Percentiles rank a stretch among this genome's conserved stretches.
These are phyloP conservation scores for Melanophora roralis DNA, from an alignment of 2,888 invertebrate species.

Conservation along the genomic window DNA sequence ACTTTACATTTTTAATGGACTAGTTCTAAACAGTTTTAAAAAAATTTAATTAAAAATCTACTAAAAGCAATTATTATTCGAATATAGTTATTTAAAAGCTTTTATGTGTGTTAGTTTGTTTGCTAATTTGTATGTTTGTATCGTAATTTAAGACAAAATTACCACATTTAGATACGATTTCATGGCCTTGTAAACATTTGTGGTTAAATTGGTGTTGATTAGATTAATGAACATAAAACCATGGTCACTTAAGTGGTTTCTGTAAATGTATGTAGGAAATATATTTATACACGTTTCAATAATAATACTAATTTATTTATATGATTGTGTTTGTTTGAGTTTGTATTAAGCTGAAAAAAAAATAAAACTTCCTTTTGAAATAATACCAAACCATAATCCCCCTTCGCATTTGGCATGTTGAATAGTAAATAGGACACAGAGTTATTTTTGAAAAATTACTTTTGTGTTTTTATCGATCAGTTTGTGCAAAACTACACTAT, in stretches of 20 bases:
- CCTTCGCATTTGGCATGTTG: background rate
- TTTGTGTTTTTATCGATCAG: too few relatives aligned
- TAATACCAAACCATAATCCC: background rate
- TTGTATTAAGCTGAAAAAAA: too few relatives aligned
- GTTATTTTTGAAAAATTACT: too few relatives aligned
- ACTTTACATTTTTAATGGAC: too few relatives aligned
- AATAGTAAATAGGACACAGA: too few relatives aligned
- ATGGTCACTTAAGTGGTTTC: constrained; percentile 40
- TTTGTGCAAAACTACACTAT: too few relatives aligned
- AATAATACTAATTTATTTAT: background rate
- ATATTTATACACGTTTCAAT: constrained; percentile 20
- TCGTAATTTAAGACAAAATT: background rate
- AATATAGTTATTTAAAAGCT: background rate
- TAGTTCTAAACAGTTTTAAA: background rate
- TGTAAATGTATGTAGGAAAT: too few relatives aligned
- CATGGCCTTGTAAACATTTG: constrained; percentile 43
- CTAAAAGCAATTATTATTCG: background rate
- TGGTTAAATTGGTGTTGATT: constrained; percentile 45
- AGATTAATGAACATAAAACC: constrained; percentile 51
- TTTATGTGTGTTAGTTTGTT: background rate
- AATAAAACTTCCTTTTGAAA: background rate
- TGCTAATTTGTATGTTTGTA: background rate
- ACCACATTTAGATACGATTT: constrained; percentile 40
- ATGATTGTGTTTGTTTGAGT: background rate
- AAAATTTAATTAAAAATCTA: constrained; percentile 16